Evolutionary conservation across 2,888 invertebrate species (phyloP).

Genomic region (Dioctria linearis): DNA sequence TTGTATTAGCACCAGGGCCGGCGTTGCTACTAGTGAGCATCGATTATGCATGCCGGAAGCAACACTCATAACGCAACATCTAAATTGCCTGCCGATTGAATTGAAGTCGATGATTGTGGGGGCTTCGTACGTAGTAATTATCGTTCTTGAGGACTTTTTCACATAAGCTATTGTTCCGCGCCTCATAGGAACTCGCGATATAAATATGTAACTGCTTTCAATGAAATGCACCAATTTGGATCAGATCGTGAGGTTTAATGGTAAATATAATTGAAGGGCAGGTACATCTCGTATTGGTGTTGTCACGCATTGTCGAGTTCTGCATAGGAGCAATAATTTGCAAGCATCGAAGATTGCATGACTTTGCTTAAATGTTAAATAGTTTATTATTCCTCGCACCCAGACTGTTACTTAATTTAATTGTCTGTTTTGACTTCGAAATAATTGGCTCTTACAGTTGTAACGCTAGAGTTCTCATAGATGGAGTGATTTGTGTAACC

Average conservation of each 20-base stretch:
- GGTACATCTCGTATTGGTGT: background rate
- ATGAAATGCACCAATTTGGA: background rate
- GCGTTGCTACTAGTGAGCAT: background rate
- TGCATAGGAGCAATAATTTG: background rate
- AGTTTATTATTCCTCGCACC: background rate
- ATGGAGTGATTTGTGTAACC: background rate
- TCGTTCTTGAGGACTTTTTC: background rate
- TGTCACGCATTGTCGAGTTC: conserved; percentile 25
- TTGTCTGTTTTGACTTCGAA: background rate
- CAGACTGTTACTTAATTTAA: background rate
- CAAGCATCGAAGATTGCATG: conserved; percentile 18
- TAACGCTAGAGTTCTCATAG: background rate
- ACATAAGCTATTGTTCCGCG: background rate
- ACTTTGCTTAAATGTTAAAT: conserved; percentile 1
- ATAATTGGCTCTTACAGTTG: background rate
- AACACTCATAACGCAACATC: background rate
- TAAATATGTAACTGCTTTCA: background rate
- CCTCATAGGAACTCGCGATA: background rate
- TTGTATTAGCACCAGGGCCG: conserved; percentile 2
- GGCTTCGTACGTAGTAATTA: background rate
- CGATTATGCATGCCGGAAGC: conserved; percentile 13
- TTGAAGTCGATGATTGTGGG: background rate
- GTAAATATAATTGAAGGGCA: conserved; percentile 25
- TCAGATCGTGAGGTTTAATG: background rate
- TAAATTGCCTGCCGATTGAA: conserved; percentile 11